These are phyloP conservation scores for Micoletzkya japonica DNA, from an alignment of 2,888 invertebrate species.

Conservation along the genomic window DNA sequence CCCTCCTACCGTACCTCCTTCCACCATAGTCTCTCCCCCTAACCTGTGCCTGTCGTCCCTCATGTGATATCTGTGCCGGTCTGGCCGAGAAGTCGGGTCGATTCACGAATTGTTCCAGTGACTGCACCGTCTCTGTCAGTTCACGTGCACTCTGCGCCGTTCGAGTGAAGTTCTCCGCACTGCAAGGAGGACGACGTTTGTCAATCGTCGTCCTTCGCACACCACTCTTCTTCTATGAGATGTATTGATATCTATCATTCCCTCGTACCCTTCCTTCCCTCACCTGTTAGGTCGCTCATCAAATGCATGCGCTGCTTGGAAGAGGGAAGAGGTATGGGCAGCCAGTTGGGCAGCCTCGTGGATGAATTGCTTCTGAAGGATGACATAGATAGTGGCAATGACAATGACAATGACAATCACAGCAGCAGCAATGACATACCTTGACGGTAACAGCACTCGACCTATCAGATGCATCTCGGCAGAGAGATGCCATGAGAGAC, in stretches of 20 bases:
- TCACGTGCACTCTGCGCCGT: constrained; percentile 77
- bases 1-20: neutral
- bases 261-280: neutral
- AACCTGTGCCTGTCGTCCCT: constrained; percentile 73
- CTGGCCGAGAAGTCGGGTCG: constrained; percentile 89
- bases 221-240: too few species aligned
- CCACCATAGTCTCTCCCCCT: neutral
- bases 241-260: too few species aligned
- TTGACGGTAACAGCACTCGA: constrained; percentile 69
- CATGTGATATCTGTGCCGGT: constrained; percentile 82
- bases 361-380: constrained; percentile 90
- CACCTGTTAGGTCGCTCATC: constrained; percentile 77
- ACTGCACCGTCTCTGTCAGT: constrained; percentile 83
- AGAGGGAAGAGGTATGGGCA: constrained; percentile 88
- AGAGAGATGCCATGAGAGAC: constrained; percentile 89
- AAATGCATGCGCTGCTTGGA: constrained; percentile 85
- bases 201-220: too few species aligned
- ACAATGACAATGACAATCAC: too few species aligned
- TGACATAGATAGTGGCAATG: too few species aligned
- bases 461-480: constrained; percentile 86
- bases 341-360: constrained; percentile 97
- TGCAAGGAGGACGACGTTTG: constrained; percentile 27
- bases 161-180: constrained; percentile 60
- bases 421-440: neutral
- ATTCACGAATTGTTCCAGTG: constrained; percentile 78